Evolutionary conservation across 2,797 vertebrate species (phyloP).

Genomic region (Enteromius trimaculatus): DNA sequence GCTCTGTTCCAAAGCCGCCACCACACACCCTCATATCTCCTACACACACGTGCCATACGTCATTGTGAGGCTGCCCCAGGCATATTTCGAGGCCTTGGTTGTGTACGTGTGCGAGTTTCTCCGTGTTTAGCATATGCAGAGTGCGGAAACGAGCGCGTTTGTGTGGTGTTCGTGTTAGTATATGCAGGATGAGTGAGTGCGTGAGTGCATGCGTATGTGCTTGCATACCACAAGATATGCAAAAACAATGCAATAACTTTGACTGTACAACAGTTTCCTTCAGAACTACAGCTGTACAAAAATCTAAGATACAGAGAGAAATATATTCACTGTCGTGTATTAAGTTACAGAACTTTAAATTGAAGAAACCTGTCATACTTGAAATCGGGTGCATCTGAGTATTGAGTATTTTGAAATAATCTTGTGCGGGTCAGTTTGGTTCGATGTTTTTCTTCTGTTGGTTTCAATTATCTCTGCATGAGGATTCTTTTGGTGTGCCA

Average conservation of each 20-base stretch:
- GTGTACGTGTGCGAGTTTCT: slow-evolving; percentile 33
- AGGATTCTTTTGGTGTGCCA: slow-evolving; percentile 85
- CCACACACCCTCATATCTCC: slow-evolving; percentile 21
- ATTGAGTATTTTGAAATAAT: slow-evolving; percentile 71
- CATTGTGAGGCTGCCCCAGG: slow-evolving; percentile 49
- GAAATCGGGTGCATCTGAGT: slow-evolving; percentile 95
- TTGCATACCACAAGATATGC: slow-evolving; percentile 97
- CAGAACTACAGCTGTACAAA: slow-evolving; percentile 80
- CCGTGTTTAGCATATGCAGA: slow-evolving; percentile 43
- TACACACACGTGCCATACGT: slow-evolving; percentile 49
- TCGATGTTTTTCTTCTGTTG: slow-evolving; percentile 72
- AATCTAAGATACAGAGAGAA: slow-evolving; percentile 65
- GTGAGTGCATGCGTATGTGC: slow-evolving; percentile 54
- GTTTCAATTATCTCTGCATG: slow-evolving; percentile 85
- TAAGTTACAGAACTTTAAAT: slow-evolving; percentile 88
- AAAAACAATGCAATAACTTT: slow-evolving; percentile 99
- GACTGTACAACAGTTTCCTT: slow-evolving; percentile 83
- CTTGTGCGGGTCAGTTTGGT: slow-evolving; percentile 49
- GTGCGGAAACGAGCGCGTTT: slow-evolving; percentile 18
- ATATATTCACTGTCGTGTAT: slow-evolving; percentile 81
- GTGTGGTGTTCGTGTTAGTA: slow-evolving; percentile 37
- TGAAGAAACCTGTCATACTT: slow-evolving; percentile 94
- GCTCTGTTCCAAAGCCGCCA: slow-evolving; percentile 32
- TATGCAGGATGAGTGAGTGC: slow-evolving; percentile 45
- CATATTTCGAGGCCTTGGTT: slow-evolving; percentile 52